Evolutionary conservation across 2,888 invertebrate species (phyloP).

Genomic region (Gymnoscelis rufifasciata): DNA sequence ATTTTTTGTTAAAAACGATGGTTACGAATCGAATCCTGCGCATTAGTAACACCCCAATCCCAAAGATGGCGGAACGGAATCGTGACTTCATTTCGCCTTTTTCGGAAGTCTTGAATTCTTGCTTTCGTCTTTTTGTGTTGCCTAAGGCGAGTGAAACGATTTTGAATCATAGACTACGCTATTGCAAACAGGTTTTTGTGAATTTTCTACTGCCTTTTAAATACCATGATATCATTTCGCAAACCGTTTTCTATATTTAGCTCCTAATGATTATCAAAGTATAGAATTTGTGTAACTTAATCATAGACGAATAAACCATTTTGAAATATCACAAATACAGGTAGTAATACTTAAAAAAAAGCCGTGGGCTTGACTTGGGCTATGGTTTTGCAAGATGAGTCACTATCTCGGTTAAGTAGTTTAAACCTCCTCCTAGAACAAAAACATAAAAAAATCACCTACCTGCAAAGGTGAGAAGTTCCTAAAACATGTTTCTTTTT

Average conservation of each 20-base stretch:
- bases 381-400: neutral
- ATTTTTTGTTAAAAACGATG: no score
- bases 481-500: constrained; percentile 18
- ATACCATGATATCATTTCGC: no score
- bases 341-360: no score
- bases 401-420: neutral
- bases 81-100: constrained; percentile 46
- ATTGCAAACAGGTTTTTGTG: neutral
- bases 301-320: no score
- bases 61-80: constrained; percentile 54
- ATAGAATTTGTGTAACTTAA: no score
- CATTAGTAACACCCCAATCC: constrained; percentile 6
- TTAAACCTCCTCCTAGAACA: neutral
- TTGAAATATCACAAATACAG: no score
- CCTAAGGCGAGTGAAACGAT: constrained; percentile 26
- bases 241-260: no score
- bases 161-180: constrained; percentile 10
- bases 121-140: constrained; percentile 35
- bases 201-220: no score
- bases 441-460: constrained; percentile 5
- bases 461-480: constrained; percentile 13
- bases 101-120: constrained; percentile 53
- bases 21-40: neutral
- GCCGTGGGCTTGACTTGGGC: no score
- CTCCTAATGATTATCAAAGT: no score